A percentile compares a stretch with the other conserved stretches of the same genome.
These are phyloP conservation scores for Apodemia zela DNA, from an alignment of 2,888 invertebrate species.

Conservation along the genomic window DNA sequence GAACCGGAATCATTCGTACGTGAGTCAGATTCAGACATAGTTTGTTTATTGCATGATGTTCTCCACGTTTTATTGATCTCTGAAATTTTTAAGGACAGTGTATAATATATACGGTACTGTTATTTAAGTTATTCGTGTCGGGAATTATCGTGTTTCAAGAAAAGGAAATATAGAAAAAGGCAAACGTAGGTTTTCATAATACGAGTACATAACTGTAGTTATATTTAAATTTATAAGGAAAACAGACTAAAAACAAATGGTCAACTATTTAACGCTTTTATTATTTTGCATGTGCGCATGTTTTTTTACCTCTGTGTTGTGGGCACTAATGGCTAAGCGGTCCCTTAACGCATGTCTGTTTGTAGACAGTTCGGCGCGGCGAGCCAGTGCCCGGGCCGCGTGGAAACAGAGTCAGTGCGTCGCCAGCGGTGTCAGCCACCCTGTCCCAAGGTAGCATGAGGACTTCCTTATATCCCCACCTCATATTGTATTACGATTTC, in stretches of 20 bases:
- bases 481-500: neutral
- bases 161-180: neutral
- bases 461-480: neutral
- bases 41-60: too few relatives aligned
- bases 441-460: slow-evolving; percentile 57
- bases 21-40: too few relatives aligned
- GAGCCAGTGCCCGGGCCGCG: slow-evolving; percentile 90
- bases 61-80: too few relatives aligned
- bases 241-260: neutral
- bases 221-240: neutral
- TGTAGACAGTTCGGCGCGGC: slow-evolving; percentile 94
- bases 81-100: too few relatives aligned
- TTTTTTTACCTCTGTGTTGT: slow-evolving; percentile 31
- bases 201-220: neutral
- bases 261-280: slow-evolving; percentile 19
- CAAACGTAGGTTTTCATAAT: neutral
- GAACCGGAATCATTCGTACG: too few relatives aligned
- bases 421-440: slow-evolving; percentile 84
- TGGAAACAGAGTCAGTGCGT: slow-evolving; percentile 92
- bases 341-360: slow-evolving; percentile 86
- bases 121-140: too few relatives aligned
- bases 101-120: too few relatives aligned
- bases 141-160: too few relatives aligned
- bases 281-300: slow-evolving; percentile 29
- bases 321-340: slow-evolving; percentile 49